Conservation (phyloP, 2,888 invertebrate species). For the Himalopsyche anomala region DNA sequence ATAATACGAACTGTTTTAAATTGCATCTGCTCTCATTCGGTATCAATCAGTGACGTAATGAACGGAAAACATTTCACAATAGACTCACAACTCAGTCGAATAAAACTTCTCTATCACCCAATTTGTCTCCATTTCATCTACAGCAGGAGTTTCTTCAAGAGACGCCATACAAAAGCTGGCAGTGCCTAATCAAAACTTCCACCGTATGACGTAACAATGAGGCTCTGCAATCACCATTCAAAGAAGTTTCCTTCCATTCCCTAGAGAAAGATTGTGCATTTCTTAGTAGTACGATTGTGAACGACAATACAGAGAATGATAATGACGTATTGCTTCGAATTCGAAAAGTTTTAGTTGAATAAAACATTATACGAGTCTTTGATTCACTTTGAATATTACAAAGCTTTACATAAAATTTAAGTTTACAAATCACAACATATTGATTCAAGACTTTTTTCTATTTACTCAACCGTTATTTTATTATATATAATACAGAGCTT, state of each 20-base stretch:
- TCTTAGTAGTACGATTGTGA: not conserved
- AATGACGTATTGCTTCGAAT: not conserved
- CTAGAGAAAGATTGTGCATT: slow-evolving; percentile 8
- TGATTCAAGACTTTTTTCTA: no score
- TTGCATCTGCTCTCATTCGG: slow-evolving; percentile 7
- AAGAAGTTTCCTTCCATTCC: slow-evolving; percentile 34
- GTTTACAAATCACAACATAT: no score
- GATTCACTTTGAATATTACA: no score
- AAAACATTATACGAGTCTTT: no score
- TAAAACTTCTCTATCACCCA: slow-evolving; percentile 58
- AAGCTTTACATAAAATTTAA: no score
- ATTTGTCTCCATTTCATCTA: slow-evolving; percentile 64
- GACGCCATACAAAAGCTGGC: slow-evolving; percentile 37
- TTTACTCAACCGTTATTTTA: no score
- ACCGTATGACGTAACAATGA: slow-evolving; percentile 57
- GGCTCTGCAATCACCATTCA: slow-evolving; percentile 59
- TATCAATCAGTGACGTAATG: slow-evolving; percentile 41
- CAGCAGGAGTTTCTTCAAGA: slow-evolving; percentile 46
- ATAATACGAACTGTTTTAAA: not conserved
- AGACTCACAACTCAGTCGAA: not conserved
- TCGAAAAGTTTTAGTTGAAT: no score
- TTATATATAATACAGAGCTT: no score
- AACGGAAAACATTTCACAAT: not conserved
- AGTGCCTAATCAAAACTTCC: slow-evolving; percentile 64
- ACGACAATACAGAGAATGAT: not conserved